Conservation (phyloP, 1,140 invertebrate genomes). For the Drosophila hydei region DNA sequence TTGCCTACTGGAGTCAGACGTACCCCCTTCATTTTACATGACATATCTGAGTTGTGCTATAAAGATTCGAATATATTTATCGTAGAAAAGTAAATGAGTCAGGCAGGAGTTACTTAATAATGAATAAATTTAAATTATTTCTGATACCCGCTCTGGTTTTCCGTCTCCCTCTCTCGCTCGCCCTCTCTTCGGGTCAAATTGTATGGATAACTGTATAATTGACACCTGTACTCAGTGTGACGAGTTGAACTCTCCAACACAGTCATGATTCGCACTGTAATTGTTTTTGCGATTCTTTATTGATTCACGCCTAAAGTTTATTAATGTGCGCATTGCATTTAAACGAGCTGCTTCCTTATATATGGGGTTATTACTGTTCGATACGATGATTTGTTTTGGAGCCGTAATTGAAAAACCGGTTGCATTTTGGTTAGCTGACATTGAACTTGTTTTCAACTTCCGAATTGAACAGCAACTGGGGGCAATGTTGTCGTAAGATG, state of each 20-base stretch:
- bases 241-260: conserved; percentile 29
- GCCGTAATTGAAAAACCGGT: conserved; percentile 24
- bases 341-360: conserved; percentile 37
- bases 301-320: conserved; percentile 40
- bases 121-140: neutral
- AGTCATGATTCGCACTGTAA: conserved; percentile 40
- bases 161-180: neutral
- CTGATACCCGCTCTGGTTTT: neutral
- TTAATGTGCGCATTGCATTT: conserved; percentile 51
- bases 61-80: no score
- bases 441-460: conserved; percentile 45
- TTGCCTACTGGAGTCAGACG: no score
- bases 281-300: conserved; percentile 29
- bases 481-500: conserved; percentile 67
- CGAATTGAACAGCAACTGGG: conserved; percentile 35
- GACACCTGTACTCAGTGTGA: conserved; percentile 16
- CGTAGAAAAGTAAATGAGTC: neutral
- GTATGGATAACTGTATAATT: conserved; percentile 26
- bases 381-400: conserved; percentile 18
- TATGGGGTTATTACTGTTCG: conserved; percentile 41
- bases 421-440: conserved; percentile 7
- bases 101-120: neutral
- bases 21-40: no score
- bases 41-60: no score
- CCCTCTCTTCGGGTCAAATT: conserved; percentile 13